Evolutionary conservation across 2,888 invertebrate species (phyloP), one percentile per base, ranked within the genome.

Genomic region (Dryomyza anilis): DNA sequence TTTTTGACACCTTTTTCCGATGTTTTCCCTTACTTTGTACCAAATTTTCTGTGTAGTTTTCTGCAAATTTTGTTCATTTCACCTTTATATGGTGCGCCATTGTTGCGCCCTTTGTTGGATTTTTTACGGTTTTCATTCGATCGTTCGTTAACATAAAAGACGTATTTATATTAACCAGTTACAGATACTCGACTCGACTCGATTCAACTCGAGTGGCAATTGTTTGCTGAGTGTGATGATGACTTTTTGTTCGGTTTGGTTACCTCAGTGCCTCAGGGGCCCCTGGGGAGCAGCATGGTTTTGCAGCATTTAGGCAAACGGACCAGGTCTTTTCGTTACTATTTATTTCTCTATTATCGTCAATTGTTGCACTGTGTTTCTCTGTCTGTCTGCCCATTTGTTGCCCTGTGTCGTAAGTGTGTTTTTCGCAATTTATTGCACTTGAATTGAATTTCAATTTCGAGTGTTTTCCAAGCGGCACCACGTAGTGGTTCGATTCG

Each of bases 1-100:
- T 72, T 79, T 78, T 80, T 80, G 78, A 80, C 79, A 79, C 80
- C 79, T 79, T 77, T 80, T 67, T 58, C 50, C 30, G 56, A 66
- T 55, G 33, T 55, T 19, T 55, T 30, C 3, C 25, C 50, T n/a
- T 55, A 16, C 36, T 16, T 55, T 33, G 36, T 33, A 29, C 23
- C 16, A 29, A 10, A 16, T 25, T 10, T 19, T 16, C 8, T 46
- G n/a, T 50, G 50, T 27, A 25, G 14, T 25, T 27, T 14, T 21
- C 23, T 21, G 36, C 48, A 12, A 19, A 19, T 2, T 48, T 21
- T 8, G 55, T 33, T 55, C 21, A 10, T 55, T 36, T 55, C 33
- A 55, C 55, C 55, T 55, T 55, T 36, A 33, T 25, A 10, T 25
- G 27, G 23, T 50, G 12, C 19, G 8, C 14, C 19, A 33, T 55